Base-by-base conservation (phyloP, 2,113 vertebrate genomes). In the Oxygymnocypris stewartii region DNA sequence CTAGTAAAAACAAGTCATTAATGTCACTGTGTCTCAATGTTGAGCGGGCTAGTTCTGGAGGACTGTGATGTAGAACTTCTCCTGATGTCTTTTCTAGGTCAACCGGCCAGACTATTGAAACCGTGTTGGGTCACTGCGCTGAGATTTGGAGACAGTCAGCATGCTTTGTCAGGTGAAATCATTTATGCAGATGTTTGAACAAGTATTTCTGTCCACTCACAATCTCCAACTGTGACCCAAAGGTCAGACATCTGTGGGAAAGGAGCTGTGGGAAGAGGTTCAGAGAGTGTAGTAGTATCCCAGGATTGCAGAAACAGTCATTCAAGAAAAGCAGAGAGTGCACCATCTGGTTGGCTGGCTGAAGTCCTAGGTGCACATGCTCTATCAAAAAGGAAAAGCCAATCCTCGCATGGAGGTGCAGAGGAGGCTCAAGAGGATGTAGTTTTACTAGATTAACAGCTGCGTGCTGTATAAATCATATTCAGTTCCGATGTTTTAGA, bases 21-120 rank as follows among this genome's bases (percentile, higher is more conserved):
- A 75, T 79, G 73, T 74, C 49, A 73, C 20, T 1, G 10, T 49
- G n/a, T 20, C 47, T 49, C 57, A 67, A 20, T 49, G 37, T 74
- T 12, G 42, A 35, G 42, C 51, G 47, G 37, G 20, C 4, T 31
- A 65, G 37, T 31, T 37, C 25, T 51, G 35, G 7, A 57, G 16
- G 28, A 25, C 35, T 85, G n/a, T 67, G 57, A 31, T 85, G 40
- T 31, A 59, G 49, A 44, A 28, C 86, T 86, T 49, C 4, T 13
- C 44, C 4, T 79, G 35, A 77, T 87, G 74, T 71, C 40, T 86
- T 85, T 88, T 73, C 42, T 73, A 88, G 96, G 94, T 90, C 94
- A 94, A 0, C 94, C 93, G 37, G 92, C 93, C 90, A 95, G 95
- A 84, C 92, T 79, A 90, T 90, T 96, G 16, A 94, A 93, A 88